Conservation (phyloP, 2,113 vertebrate genomes). For the Hyla sarda region DNA sequence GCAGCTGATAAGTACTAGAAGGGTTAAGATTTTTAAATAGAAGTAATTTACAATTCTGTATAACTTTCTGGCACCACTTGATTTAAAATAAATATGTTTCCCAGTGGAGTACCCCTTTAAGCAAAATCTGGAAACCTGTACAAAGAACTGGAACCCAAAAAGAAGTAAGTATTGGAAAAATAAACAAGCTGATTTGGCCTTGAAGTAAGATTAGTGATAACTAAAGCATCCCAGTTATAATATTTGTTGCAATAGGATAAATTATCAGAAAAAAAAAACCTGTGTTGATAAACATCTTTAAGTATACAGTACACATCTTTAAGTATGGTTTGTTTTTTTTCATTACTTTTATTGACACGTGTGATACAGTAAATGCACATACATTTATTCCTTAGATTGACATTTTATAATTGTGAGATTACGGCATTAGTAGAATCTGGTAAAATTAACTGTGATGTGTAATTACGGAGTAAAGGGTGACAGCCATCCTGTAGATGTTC, state of each 20-base stretch:
- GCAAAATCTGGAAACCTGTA: too few relatives aligned
- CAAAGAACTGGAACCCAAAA: too few relatives aligned
- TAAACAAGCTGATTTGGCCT: neutral
- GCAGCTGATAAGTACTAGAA: too few relatives aligned
- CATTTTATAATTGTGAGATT: constrained; percentile 37
- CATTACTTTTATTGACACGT: neutral
- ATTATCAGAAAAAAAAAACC: neutral
- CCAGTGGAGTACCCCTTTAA: too few relatives aligned
- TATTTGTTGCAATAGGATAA: neutral
- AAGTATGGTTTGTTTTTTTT: too few relatives aligned
- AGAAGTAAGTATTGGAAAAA: too few relatives aligned
- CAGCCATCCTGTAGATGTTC: constrained; percentile 40
- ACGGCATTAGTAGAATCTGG: neutral
- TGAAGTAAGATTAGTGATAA: neutral
- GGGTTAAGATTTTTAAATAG: too few relatives aligned
- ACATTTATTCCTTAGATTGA: neutral
- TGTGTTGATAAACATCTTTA: neutral
- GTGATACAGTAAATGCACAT: neutral
- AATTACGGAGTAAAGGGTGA: constrained; percentile 15
- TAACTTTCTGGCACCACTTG: too few relatives aligned
- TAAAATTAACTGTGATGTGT: neutral
- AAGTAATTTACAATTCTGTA: too few relatives aligned
- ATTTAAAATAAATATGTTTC: too few relatives aligned
- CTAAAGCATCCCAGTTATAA: neutral
- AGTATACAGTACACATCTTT: too few relatives aligned